Evolutionary conservation across 2,888 invertebrate genomes (phyloP).

Genomic region (Sialis lutaria): DNA sequence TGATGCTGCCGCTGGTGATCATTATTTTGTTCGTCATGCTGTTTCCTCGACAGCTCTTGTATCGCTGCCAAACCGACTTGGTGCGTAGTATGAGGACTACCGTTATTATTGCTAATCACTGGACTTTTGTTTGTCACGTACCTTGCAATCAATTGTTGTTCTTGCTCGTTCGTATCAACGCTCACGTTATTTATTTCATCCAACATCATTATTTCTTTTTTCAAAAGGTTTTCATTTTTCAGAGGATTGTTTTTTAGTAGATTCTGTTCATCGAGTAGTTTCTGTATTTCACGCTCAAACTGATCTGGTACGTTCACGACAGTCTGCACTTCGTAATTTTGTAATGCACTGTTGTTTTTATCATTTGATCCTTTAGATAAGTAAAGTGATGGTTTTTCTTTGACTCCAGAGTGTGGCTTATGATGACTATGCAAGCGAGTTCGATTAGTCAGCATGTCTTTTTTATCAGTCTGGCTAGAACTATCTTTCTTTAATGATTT

Average conservation of each 20-base stretch:
- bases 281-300: slow-evolving; percentile 65
- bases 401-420: slow-evolving; percentile 35
- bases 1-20: slow-evolving; percentile 11
- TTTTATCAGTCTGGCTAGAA: slow-evolving; percentile 47
- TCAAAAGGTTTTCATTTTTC: slow-evolving; percentile 41
- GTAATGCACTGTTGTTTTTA: slow-evolving; percentile 30
- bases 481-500: slow-evolving; percentile 41
- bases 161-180: slow-evolving; percentile 14
- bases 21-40: slow-evolving; percentile 30
- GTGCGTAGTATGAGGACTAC: slow-evolving; percentile 32
- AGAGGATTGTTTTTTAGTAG: slow-evolving; percentile 40
- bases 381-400: slow-evolving; percentile 25
- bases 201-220: slow-evolving; percentile 37
- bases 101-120: slow-evolving; percentile 32
- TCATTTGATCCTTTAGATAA: slow-evolving; percentile 33
- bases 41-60: slow-evolving; percentile 48
- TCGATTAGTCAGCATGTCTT: slow-evolving; percentile 29
- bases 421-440: slow-evolving; percentile 15
- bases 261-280: slow-evolving; percentile 56
- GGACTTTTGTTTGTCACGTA: slow-evolving; percentile 12
- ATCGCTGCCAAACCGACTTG: slow-evolving; percentile 64
- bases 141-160: slow-evolving; percentile 14
- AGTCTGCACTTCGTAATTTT: background rate
- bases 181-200: slow-evolving; percentile 21
- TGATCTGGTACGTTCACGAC: slow-evolving; percentile 30